Evolutionary conservation across 2,888 invertebrate species (phyloP).

Genomic region (Pteria penguin): DNA sequence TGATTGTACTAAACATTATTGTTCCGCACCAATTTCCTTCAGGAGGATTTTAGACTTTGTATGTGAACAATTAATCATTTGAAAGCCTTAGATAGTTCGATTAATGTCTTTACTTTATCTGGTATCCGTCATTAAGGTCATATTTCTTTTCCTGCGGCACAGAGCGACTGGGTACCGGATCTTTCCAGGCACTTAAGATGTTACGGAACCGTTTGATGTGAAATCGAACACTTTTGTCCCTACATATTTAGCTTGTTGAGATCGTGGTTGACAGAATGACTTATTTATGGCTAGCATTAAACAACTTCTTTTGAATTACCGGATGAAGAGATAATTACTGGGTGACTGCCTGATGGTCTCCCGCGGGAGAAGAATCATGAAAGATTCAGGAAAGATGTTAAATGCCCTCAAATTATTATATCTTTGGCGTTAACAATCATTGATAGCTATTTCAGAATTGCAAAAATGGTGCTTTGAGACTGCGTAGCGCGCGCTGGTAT

Average conservation of each 20-base stretch:
- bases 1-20: too few relatives aligned
- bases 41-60: too few relatives aligned
- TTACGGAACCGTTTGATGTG: neutral
- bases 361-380: constrained; percentile 32
- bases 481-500: neutral
- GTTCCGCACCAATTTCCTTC: too few relatives aligned
- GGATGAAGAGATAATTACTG: constrained; percentile 33
- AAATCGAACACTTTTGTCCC: neutral
- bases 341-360: constrained; percentile 1
- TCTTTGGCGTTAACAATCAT: constrained; percentile 20
- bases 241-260: neutral
- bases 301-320: constrained; percentile 28
- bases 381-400: constrained; percentile 34
- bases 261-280: neutral
- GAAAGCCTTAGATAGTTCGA: too few relatives aligned
- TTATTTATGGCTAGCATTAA: constrained; percentile 14
- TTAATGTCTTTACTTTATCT: too few relatives aligned
- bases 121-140: too few relatives aligned
- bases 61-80: too few relatives aligned
- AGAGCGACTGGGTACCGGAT: too few relatives aligned
- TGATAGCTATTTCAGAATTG: constrained; percentile 6
- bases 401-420: constrained; percentile 22
- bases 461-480: neutral
- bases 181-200: neutral
- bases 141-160: too few relatives aligned